A percentile compares a stretch with the other conserved stretches of the same genome.
Evolutionary conservation across 2,888 invertebrate genomes (phyloP).

Genomic region (Hirudinaria manillensis): DNA sequence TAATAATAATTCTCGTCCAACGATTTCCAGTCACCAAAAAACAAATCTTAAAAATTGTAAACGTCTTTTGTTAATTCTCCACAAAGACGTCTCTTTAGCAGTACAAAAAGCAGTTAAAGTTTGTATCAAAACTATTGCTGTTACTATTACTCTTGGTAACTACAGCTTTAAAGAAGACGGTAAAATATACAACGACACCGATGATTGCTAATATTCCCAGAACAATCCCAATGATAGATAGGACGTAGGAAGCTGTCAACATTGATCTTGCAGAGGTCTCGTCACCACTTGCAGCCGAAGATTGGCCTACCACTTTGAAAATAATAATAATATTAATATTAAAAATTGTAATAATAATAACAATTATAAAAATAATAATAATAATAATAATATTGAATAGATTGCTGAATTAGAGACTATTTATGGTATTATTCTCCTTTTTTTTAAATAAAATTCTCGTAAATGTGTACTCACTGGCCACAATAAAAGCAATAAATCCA

Average conservation of each 20-base stretch:
- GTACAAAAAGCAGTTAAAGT: too few relatives aligned
- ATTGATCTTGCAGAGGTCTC: not conserved
- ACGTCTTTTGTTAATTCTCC: too few relatives aligned
- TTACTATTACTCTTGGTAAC: too few relatives aligned
- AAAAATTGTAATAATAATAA: not conserved
- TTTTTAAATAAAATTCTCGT: too few relatives aligned
- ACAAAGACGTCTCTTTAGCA: too few relatives aligned
- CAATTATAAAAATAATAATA: not conserved
- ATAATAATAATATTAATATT: not conserved
- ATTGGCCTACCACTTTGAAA: not conserved
- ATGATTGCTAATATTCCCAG: not conserved
- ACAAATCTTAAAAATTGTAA: too few relatives aligned
- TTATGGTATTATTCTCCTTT: too few relatives aligned
- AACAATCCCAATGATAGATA: not conserved
- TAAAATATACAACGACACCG: not conserved
- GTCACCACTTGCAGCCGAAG: not conserved
- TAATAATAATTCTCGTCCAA: too few relatives aligned
- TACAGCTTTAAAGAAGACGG: not conserved
- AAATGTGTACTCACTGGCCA: conserved; percentile 2
- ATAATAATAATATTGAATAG: not conserved
- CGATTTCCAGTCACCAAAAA: too few relatives aligned
- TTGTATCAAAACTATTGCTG: too few relatives aligned
- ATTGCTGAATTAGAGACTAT: too few relatives aligned
- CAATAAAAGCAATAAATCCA: not conserved
- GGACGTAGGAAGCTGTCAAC: not conserved